phyloP scores from a whole-genome alignment of 2,113 vertebrate genomes.

The Strix uralensis region DNA sequence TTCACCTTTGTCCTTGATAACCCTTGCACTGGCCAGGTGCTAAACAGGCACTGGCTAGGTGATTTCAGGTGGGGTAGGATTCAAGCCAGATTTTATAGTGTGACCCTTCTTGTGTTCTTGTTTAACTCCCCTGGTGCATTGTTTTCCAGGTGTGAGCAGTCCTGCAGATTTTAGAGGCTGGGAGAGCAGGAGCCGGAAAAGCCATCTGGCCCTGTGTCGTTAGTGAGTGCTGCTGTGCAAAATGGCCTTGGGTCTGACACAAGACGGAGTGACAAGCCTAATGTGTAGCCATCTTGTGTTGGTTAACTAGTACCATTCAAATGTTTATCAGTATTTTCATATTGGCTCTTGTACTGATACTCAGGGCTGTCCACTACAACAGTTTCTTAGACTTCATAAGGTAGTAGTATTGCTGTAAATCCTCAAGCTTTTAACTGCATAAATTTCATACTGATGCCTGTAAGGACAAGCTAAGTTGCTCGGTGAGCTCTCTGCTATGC shows the following conservation, averaged over 20 bases:
- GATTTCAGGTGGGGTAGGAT: background rate
- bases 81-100: background rate
- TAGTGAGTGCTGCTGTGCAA: background rate
- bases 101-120: background rate
- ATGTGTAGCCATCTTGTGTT: background rate
- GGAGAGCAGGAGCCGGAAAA: background rate
- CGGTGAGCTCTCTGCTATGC: background rate
- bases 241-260: background rate
- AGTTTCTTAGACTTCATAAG: background rate
- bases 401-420: background rate
- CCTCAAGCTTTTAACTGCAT: background rate
- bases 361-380: background rate
- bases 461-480: background rate
- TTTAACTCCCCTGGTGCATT: background rate
- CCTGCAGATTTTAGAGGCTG: background rate
- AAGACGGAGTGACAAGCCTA: background rate
- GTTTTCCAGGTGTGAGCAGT: background rate
- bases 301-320: background rate
- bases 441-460: background rate
- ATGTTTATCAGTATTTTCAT: background rate
- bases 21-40: background rate
- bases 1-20: background rate
- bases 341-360: background rate
- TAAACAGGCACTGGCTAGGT: background rate
- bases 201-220: background rate